Conservation (phyloP, 2,113 vertebrate genomes). For the Nothoprocta pentlandii region DNA sequence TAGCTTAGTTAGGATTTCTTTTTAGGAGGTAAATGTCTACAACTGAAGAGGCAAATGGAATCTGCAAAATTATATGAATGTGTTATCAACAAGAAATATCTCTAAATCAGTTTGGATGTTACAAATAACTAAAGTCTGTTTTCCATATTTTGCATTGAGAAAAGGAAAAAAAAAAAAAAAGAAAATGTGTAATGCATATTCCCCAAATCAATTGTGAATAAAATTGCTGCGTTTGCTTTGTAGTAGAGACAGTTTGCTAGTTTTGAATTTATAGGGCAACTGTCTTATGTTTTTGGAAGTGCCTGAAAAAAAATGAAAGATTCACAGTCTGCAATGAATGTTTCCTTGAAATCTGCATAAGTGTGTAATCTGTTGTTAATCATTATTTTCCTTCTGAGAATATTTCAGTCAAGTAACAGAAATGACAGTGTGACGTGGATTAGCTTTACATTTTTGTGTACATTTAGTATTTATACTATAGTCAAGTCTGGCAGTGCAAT, state of each 20-base stretch:
- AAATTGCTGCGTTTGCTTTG: not conserved
- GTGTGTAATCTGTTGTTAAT: slow-evolving; percentile 54
- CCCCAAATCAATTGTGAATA: not conserved
- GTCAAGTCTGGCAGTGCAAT: slow-evolving; percentile 15
- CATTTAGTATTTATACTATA: slow-evolving; percentile 60
- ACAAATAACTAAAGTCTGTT: not conserved
- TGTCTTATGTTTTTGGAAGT: not conserved
- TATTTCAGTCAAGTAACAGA: slow-evolving; percentile 11
- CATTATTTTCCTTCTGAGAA: slow-evolving; percentile 60
- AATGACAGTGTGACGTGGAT: slow-evolving; percentile 30
- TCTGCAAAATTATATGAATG: not conserved
- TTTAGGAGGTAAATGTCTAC: not conserved
- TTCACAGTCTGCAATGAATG: slow-evolving; percentile 1
- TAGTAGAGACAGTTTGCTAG: not conserved
- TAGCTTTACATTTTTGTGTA: slow-evolving; percentile 63
- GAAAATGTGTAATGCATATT: not conserved
- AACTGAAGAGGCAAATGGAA: not conserved
- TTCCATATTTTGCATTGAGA: not conserved
- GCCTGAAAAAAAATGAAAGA: slow-evolving; percentile 30
- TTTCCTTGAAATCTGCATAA: slow-evolving; percentile 52
- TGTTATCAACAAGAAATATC: not conserved
- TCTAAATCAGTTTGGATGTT: not conserved
- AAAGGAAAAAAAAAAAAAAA: not conserved
- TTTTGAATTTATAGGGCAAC: not conserved
- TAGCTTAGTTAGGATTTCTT: not conserved